Evolutionary conservation across 2,888 invertebrate genomes (phyloP), one percentile per base, ranked within the genome.

Genomic region (Agonopterix alstromeriana): DNA sequence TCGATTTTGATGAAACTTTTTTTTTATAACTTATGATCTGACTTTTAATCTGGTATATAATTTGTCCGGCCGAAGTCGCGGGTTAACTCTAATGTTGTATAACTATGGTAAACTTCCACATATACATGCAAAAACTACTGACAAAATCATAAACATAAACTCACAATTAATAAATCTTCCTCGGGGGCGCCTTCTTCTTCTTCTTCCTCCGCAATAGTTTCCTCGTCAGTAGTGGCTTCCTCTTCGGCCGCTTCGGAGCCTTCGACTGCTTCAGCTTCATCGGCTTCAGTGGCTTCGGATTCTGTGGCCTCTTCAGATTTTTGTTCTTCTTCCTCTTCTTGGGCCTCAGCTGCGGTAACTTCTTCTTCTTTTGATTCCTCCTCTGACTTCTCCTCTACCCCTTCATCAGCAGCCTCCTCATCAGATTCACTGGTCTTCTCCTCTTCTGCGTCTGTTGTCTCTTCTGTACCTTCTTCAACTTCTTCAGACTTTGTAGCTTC

Each of bases 171-270:
- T 10, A 92, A 76, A 60, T 92, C 93, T 72, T 93, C 92, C 73
- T 92, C 92, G n/a, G 92, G 91, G 11, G 89, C 86, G 52, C 90
- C 90, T 56, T 86, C 85, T 56, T 82, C 82, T 50, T 83, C 83
- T 41, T 60, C 63, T 51, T 54, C 61, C 45, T 54, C 61, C 45
- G 63, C 67, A 10, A 60, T 65, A 47, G 64, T 55, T 42, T 54
- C 61, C 45, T 64, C 67, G 11, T 61, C 66, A 48, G 64, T 64
- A 10, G 63, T 55, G 36, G 67, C 64, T 46, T 60, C 58, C 42
- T 80, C 77, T 55, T 74, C 70, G 47, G 77, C 8, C 53, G 55
- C 59, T 8, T 49, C 54, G 44, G 53, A 51, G 36, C 56, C 61
- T 11, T 53, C 56, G 11, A 56, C 53, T 12, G 58, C 61, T 10